Evolutionary conservation across 2,797 vertebrate genomes (phyloP).

Genomic region (Chaetodon trifasciatus): DNA sequence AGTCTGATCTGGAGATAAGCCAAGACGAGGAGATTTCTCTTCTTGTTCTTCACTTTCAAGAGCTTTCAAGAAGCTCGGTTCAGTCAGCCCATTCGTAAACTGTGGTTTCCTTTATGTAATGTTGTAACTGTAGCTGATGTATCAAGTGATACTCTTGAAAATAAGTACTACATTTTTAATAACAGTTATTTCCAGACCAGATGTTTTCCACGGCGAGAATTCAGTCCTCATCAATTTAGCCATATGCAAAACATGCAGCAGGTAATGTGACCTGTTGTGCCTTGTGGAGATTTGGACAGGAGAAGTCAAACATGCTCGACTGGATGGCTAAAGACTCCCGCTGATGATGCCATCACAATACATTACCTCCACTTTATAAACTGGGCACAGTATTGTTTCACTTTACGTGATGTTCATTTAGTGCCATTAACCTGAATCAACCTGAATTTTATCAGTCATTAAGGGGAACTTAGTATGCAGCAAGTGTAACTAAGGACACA

Average conservation of each 20-base stretch:
- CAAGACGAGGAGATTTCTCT: conserved; percentile 1
- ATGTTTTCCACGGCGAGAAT: not conserved
- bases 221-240: not conserved
- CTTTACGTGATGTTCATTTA: conserved; percentile 16
- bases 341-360: conserved; percentile 11
- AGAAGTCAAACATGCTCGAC: not conserved
- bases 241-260: not conserved
- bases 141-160: conserved; percentile 3
- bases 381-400: conserved; percentile 9
- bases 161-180: not conserved
- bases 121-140: not conserved
- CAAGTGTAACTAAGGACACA: conserved; percentile 36
- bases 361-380: conserved; percentile 24
- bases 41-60: not conserved
- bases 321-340: not conserved
- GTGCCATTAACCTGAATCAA: conserved; percentile 36
- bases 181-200: not conserved
- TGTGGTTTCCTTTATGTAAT: not conserved
- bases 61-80: not conserved
- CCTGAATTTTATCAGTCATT: conserved; percentile 42
- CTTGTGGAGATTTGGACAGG: not conserved
- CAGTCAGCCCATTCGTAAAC: not conserved
- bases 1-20: conserved; percentile 37
- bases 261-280: not conserved
- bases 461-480: conserved; percentile 38